Percentiles rank a stretch among this genome's conserved stretches.
Evolutionary conservation across 2,888 invertebrate genomes (phyloP).

Genomic region (Eudemis profundana): DNA sequence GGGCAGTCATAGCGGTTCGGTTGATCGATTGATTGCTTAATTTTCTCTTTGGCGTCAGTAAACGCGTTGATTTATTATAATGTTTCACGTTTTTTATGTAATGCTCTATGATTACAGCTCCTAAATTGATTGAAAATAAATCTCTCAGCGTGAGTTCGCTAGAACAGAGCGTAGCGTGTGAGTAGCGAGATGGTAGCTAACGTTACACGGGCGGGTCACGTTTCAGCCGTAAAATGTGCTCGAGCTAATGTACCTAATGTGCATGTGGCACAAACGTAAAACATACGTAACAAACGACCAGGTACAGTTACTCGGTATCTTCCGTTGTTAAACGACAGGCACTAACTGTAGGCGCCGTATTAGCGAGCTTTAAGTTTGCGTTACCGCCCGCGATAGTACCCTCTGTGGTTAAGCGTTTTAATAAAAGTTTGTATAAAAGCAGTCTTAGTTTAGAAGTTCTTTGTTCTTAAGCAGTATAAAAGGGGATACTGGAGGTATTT

Average conservation of each 20-base stretch:
- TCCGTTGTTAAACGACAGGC: conserved; percentile 53
- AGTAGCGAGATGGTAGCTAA: conserved; percentile 33
- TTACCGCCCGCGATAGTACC: conserved; percentile 39
- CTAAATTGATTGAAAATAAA: conserved; percentile 42
- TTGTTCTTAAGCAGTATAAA: conserved; percentile 4
- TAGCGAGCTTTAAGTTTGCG: conserved; percentile 5
- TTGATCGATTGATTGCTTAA: conserved; percentile 27
- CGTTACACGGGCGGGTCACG: conserved; percentile 49
- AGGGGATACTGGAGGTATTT: not conserved
- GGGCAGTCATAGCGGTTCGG: conserved; percentile 46
- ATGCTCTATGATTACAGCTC: conserved; percentile 25
- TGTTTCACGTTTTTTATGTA: conserved; percentile 25
- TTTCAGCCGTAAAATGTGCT: conserved; percentile 55
- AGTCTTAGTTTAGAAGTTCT: conserved; percentile 30
- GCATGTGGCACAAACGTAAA: conserved; percentile 51
- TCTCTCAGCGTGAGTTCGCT: conserved; percentile 28
- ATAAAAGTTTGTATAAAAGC: conserved; percentile 36
- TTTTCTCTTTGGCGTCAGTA: conserved; percentile 18
- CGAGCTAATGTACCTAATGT: conserved; percentile 51
- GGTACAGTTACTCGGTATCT: conserved; percentile 50
- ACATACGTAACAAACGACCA: conserved; percentile 48
- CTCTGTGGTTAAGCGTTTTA: conserved; percentile 45
- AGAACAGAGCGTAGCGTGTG: conserved; percentile 11
- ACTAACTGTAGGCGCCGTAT: not conserved
- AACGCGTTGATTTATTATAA: conserved; percentile 27